Percentiles rank a stretch among this genome's conserved stretches.
phyloP scores from a whole-genome alignment of 2,888 invertebrate genomes.

The Ophraella communa region DNA sequence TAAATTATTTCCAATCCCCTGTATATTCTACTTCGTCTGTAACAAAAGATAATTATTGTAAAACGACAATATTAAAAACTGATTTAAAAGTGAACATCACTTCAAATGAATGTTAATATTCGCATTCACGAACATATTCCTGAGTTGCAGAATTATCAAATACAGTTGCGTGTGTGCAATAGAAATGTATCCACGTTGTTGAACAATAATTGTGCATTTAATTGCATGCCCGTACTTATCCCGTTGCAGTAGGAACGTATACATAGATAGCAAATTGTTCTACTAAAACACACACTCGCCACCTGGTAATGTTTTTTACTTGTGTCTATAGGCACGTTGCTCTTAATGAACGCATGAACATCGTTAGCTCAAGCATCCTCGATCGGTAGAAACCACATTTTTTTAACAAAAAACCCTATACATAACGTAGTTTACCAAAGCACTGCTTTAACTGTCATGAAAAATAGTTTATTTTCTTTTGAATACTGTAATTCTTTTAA shows the following conservation, averaged over 20 bases:
- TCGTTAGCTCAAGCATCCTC: background rate
- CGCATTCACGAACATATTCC: constrained; percentile 39
- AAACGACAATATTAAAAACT: no score
- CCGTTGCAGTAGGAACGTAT: constrained; percentile 14
- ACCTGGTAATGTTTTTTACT: background rate
- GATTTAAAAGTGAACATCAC: background rate
- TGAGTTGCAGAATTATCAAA: constrained; percentile 35
- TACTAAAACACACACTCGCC: constrained; percentile 1
- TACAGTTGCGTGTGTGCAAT: constrained; percentile 39
- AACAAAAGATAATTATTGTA: no score
- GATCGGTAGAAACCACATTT: no score
- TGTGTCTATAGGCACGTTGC: constrained; percentile 8
- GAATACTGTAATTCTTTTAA: no score
- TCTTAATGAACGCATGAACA: background rate
- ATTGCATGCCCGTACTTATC: constrained; percentile 43
- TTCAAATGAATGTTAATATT: background rate
- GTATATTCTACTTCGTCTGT: no score
- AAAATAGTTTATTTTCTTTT: no score
- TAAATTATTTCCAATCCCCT: no score
- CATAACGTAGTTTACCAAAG: no score
- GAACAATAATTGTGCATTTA: constrained; percentile 47
- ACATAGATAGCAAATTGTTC: constrained; percentile 1
- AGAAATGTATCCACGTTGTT: constrained; percentile 39
- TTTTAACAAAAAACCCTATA: no score
- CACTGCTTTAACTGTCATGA: no score